A percentile compares a stretch with the other conserved stretches of the same genome.
Evolutionary conservation across 2,113 vertebrate genomes (phyloP).

Genomic region (Myiozetetes cayanensis): DNA sequence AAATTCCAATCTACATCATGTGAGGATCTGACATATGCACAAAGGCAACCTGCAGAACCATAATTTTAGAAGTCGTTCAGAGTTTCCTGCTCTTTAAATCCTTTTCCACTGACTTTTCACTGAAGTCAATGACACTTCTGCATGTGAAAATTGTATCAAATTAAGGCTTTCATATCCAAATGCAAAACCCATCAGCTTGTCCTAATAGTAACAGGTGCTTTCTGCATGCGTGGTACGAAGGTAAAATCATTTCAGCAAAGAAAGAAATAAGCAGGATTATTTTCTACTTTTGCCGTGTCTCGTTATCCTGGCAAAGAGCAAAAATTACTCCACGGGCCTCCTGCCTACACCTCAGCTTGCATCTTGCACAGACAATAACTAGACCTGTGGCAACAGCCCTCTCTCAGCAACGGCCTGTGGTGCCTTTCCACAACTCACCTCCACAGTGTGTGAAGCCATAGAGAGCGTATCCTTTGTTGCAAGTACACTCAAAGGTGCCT

Average conservation of each 20-base stretch:
- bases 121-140: not conserved
- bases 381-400: not conserved
- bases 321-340: accelerated
- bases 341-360: not conserved
- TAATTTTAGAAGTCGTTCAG: not conserved
- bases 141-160: not conserved
- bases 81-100: not conserved
- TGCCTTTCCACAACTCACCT: slow-evolving; percentile 76
- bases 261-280: not conserved
- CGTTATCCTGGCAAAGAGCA: not conserved
- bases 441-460: slow-evolving; percentile 94
- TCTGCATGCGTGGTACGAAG: not conserved
- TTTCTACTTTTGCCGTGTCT: not conserved
- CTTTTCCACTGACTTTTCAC: not conserved
- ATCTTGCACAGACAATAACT: not conserved
- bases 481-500: slow-evolving; percentile 90
- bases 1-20: not conserved
- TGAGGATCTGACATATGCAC: not conserved
- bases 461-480: slow-evolving; percentile 90
- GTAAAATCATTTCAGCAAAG: not conserved
- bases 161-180: not conserved
- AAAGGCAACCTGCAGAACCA: not conserved
- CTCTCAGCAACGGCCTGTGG: not conserved
- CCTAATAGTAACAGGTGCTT: not conserved
- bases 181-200: not conserved